Percentiles rank a stretch among this genome's conserved stretches.
These are phyloP conservation scores for Parasteatoda lunata DNA, from an alignment of 2,888 invertebrate genomes.

Conservation along the genomic window DNA sequence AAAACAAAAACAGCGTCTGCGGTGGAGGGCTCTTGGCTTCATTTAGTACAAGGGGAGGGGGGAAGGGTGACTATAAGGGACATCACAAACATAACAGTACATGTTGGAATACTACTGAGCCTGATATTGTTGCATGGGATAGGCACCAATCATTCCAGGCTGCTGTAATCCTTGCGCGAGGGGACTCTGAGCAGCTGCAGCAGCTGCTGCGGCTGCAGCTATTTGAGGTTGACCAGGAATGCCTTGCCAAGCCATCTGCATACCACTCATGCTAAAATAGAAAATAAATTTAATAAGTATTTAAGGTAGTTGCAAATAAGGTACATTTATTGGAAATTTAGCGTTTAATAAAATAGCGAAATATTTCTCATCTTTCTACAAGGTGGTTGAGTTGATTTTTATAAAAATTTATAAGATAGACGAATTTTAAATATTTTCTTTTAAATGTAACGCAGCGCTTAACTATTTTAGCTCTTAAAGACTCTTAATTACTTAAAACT, in stretches of 20 bases:
- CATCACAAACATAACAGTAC: constrained; percentile 18
- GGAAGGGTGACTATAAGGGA: constrained; percentile 64
- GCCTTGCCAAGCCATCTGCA: constrained; percentile 77
- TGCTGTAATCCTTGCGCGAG: constrained; percentile 76
- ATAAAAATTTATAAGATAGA: too few relatives aligned
- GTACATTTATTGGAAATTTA: too few relatives aligned
- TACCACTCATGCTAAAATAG: constrained; percentile 72
- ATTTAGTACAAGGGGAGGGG: constrained; percentile 54
- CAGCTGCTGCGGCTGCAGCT: constrained; percentile 78
- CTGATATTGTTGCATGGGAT: constrained; percentile 71
- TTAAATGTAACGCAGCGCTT: too few relatives aligned
- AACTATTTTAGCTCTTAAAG: too few relatives aligned
- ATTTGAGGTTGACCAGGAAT: constrained; percentile 73
- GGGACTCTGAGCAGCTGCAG: constrained; percentile 77
- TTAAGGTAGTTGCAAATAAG: too few relatives aligned
- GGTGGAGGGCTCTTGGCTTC: constrained; percentile 55
- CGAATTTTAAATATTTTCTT: too few relatives aligned
- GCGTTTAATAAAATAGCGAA: too few relatives aligned
- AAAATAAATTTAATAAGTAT: background rate
- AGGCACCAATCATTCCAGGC: constrained; percentile 77
- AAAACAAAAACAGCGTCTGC: constrained; percentile 41
- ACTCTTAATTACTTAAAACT: too few relatives aligned
- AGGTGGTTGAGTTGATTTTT: too few relatives aligned
- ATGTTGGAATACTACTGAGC: constrained; percentile 69
- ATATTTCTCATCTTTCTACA: too few relatives aligned